Conservation (phyloP, 1,140 invertebrate genomes). For the Globodera rostochiensis region DNA sequence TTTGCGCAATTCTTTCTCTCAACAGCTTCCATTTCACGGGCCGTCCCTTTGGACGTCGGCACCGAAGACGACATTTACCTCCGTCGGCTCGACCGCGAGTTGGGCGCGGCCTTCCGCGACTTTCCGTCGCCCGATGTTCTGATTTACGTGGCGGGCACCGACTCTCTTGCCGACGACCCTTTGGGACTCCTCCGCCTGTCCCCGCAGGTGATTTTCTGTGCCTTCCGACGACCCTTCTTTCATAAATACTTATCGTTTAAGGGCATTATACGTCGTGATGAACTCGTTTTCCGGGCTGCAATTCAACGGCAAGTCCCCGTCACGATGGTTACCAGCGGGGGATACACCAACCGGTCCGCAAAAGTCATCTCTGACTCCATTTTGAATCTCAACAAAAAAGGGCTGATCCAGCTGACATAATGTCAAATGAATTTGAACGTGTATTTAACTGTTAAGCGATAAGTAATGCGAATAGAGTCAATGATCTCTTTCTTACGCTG, state of each 20-base stretch:
- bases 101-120: slow-evolving; percentile 74
- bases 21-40: slow-evolving; percentile 74
- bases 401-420: slow-evolving; percentile 33
- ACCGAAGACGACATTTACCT: slow-evolving; percentile 78
- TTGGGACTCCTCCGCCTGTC: slow-evolving; percentile 74
- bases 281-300: slow-evolving; percentile 78
- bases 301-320: slow-evolving; percentile 75
- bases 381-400: slow-evolving; percentile 72
- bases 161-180: slow-evolving; percentile 78
- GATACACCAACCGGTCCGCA: slow-evolving; percentile 78
- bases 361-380: slow-evolving; percentile 81
- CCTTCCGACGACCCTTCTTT: background rate
- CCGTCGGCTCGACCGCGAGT: slow-evolving; percentile 70
- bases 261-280: slow-evolving; percentile 80
- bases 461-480: too few relatives aligned
- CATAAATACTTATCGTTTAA: slow-evolving; percentile 63
- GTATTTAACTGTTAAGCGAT: too few relatives aligned
- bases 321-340: slow-evolving; percentile 84
- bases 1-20: slow-evolving; percentile 15
- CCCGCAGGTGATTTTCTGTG: slow-evolving; percentile 68
- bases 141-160: slow-evolving; percentile 85
- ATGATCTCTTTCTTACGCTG: too few relatives aligned
- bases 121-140: slow-evolving; percentile 78
- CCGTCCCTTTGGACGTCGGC: slow-evolving; percentile 73
- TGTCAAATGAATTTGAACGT: background rate